Percentiles rank a stretch among this genome's conserved stretches.
Evolutionary conservation across 2,113 vertebrate genomes (phyloP).

Genomic region (Gulo gulo): DNA sequence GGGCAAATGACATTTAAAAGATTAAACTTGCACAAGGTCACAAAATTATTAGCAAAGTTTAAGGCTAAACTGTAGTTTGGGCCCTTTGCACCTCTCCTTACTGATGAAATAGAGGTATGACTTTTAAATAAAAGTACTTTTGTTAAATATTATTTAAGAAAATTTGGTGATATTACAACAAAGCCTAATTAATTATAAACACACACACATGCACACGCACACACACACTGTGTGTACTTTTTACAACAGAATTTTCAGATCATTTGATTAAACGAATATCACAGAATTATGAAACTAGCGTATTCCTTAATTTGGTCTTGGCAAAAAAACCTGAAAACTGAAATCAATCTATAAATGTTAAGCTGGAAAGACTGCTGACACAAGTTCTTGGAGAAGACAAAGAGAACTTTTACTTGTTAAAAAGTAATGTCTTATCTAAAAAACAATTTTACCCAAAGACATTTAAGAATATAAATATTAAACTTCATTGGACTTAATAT

Average conservation of each 20-base stretch:
- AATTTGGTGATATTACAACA: not conserved
- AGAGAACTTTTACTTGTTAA: not conserved
- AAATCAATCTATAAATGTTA: not conserved
- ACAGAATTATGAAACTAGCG: not conserved
- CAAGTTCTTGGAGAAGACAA: not conserved
- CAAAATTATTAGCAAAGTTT: slow-evolving; percentile 51
- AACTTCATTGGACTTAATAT: not conserved
- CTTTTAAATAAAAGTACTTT: not conserved
- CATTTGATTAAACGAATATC: not conserved
- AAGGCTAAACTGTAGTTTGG: not conserved
- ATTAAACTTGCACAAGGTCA: not conserved
- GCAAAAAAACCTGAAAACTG: not conserved
- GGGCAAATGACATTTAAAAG: slow-evolving; percentile 13
- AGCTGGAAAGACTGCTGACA: not conserved
- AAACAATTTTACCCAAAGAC: not conserved
- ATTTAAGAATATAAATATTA: not conserved
- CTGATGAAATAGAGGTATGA: not conserved
- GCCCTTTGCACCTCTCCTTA: not conserved
- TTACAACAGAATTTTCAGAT: not conserved
- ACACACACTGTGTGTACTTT: not conserved
- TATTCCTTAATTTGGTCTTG: not conserved
- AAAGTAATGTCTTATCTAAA: not conserved
- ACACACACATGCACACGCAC: not conserved
- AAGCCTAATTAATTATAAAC: not conserved
- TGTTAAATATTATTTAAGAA: not conserved